These are phyloP conservation scores for Oncopeltus fasciatus DNA, from an alignment of 1,140 invertebrate genomes.

Conservation along the genomic window DNA sequence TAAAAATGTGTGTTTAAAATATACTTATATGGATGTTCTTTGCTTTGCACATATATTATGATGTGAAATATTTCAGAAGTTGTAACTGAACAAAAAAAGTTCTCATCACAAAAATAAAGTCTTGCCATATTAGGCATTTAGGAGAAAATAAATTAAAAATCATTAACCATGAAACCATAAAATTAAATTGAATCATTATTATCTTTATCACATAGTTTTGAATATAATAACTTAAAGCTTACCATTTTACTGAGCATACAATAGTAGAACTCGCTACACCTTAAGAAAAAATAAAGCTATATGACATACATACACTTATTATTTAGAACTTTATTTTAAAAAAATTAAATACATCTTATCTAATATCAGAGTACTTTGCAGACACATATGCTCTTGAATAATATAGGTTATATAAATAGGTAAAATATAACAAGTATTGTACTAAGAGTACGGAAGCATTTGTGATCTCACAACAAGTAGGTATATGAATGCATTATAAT, in stretches of 20 bases:
- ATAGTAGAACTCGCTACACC: not conserved
- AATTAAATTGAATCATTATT: slow-evolving; percentile 11
- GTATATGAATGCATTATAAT: not conserved
- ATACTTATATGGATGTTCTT: too few relatives aligned
- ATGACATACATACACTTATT: not conserved
- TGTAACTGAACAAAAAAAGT: too few relatives aligned
- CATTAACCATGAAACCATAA: too few relatives aligned
- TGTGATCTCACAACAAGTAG: not conserved
- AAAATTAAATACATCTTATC: too few relatives aligned
- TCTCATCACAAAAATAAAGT: too few relatives aligned
- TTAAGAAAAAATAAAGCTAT: slow-evolving; percentile 4
- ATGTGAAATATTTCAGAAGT: too few relatives aligned
- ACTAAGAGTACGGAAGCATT: not conserved
- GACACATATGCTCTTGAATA: not conserved
- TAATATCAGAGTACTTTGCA: not conserved
- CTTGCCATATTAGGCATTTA: too few relatives aligned
- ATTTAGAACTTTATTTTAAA: not conserved
- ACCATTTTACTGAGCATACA: slow-evolving; percentile 1
- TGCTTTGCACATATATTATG: too few relatives aligned
- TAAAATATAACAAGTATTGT: not conserved
- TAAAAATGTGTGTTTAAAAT: too few relatives aligned
- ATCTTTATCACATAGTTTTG: slow-evolving; percentile 9
- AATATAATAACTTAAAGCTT: slow-evolving; percentile 11
- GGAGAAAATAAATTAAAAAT: too few relatives aligned
- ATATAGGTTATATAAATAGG: not conserved